These are phyloP conservation scores for Andrena flavipes DNA, from an alignment of 2,888 invertebrate species.

Conservation along the genomic window DNA sequence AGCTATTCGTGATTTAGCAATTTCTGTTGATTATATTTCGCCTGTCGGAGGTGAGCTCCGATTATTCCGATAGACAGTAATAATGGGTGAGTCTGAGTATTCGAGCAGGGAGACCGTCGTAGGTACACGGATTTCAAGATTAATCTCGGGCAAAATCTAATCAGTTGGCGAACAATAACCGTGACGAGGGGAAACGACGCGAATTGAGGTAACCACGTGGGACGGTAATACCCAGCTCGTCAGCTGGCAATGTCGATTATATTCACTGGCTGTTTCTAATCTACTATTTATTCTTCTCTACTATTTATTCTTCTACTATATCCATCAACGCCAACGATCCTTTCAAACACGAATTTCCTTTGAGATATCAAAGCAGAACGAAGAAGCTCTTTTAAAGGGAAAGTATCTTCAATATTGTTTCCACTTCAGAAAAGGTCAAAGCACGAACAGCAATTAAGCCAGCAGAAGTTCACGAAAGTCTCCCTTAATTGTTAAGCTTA, in stretches of 20 bases:
- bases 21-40: constrained; percentile 41
- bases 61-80: constrained; percentile 59
- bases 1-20: background rate
- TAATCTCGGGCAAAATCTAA: constrained; percentile 69
- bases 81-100: constrained; percentile 43
- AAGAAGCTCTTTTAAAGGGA: too few relatives aligned
- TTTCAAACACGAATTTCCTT: constrained; percentile 5
- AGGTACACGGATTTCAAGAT: constrained; percentile 52
- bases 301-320: background rate
- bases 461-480: background rate
- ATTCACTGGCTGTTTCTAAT: constrained; percentile 51
- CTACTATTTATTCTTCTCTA: constrained; percentile 9
- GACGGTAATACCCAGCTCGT: constrained; percentile 63
- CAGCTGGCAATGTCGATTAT: constrained; percentile 43
- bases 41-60: constrained; percentile 34
- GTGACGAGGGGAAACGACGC: constrained; percentile 54
- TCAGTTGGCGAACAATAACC: constrained; percentile 64
- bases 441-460: background rate
- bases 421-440: too few relatives aligned
- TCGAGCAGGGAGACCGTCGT: background rate
- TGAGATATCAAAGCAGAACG: too few relatives aligned
- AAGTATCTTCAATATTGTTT: too few relatives aligned
- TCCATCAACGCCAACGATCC: background rate
- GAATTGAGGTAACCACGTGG: constrained; percentile 47
- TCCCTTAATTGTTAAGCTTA: background rate